Evolutionary conservation across 2,797 vertebrate species (phyloP).

Genomic region (Urocyon cinereoargenteus): DNA sequence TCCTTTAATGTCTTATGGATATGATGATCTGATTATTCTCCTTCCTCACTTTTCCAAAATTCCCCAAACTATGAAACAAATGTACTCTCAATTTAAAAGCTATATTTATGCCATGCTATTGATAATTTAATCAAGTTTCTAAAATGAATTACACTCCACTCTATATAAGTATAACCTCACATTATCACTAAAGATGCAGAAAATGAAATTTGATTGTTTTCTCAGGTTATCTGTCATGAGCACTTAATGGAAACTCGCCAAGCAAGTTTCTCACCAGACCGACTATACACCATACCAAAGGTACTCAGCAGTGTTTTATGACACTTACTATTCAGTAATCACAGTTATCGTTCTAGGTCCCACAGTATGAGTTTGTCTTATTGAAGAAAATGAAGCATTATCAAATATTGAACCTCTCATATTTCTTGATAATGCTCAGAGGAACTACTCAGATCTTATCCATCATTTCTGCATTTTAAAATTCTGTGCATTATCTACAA

Average conservation of each 20-base stretch:
- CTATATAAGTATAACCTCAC: conserved; percentile 71
- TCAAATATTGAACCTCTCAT: conserved; percentile 54
- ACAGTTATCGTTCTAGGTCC: conserved; percentile 8
- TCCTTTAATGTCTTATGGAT: neutral
- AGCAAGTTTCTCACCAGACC: neutral
- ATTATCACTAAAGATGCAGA: conserved; percentile 71
- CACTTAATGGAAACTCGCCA: conserved; percentile 53
- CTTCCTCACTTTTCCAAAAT: neutral
- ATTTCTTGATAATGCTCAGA: conserved; percentile 53
- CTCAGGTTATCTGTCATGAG: conserved; percentile 7
- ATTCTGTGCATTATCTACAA: conserved; percentile 55
- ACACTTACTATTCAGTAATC: conserved; percentile 26
- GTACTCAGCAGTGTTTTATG: conserved; percentile 60
- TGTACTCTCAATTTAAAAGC: conserved; percentile 39
- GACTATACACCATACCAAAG: neutral
- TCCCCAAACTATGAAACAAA: conserved; percentile 24
- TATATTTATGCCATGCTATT: neutral
- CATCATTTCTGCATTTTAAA: conserved; percentile 40
- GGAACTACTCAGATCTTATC: conserved; percentile 12
- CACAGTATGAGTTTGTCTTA: conserved; percentile 41
- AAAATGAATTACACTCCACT: conserved; percentile 80
- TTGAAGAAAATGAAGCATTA: conserved; percentile 73
- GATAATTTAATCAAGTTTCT: conserved; percentile 81
- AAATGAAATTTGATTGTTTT: conserved; percentile 79
- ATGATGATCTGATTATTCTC: neutral